These are phyloP conservation scores for Drosophila affinis DNA, from an alignment of 2,888 invertebrate genomes.

Conservation along the genomic window DNA sequence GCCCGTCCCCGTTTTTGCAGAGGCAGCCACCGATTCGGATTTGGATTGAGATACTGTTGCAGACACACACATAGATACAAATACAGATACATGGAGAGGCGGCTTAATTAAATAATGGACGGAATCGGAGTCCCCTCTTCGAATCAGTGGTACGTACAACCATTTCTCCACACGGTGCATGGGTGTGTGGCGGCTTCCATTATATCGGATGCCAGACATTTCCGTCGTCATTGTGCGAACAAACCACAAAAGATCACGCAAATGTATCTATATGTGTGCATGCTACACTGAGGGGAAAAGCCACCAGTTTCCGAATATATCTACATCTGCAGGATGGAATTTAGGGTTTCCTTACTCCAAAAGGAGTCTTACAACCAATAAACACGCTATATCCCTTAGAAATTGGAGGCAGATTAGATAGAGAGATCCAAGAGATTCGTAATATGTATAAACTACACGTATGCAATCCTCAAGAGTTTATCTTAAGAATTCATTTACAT, in stretches of 20 bases:
- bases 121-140: slow-evolving; percentile 7
- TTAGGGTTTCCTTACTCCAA: not conserved
- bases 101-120: slow-evolving; percentile 68
- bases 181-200: slow-evolving; percentile 33
- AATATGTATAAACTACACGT: no score
- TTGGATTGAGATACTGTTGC: slow-evolving; percentile 46
- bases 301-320: not conserved
- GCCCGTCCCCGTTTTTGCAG: slow-evolving; percentile 33
- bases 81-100: slow-evolving; percentile 22
- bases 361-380: not conserved
- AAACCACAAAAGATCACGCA: slow-evolving; percentile 16
- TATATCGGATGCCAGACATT: slow-evolving; percentile 69
- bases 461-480: no score
- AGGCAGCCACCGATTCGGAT: slow-evolving; percentile 20
- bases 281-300: not conserved
- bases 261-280: not conserved
- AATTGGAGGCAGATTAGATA: no score
- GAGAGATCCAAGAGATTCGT: no score
- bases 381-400: no score
- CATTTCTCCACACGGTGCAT: not conserved
- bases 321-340: not conserved
- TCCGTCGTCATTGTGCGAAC: slow-evolving; percentile 54
- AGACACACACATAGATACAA: slow-evolving; percentile 51
- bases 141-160: not conserved
- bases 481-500: no score